These are phyloP conservation scores for Alloplasta piceator DNA, from an alignment of 2,888 invertebrate genomes.

Conservation along the genomic window DNA sequence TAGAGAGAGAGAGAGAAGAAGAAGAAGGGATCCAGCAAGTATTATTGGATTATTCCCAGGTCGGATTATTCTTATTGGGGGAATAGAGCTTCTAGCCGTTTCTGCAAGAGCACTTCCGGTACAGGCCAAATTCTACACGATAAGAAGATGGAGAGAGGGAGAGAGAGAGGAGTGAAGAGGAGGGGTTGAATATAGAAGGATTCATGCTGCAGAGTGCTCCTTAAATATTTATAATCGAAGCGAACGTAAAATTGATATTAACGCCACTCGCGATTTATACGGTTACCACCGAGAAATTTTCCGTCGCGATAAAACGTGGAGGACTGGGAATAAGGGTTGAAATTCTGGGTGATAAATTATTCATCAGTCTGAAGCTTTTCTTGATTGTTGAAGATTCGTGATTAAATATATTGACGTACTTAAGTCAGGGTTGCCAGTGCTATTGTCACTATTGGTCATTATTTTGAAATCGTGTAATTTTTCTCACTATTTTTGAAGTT, in stretches of 20 bases:
- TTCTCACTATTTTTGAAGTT: too few relatives aligned
- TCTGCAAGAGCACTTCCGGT: conserved; percentile 58
- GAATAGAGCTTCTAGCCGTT: conserved; percentile 55
- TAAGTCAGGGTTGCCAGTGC: too few relatives aligned
- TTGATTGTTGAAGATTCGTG: too few relatives aligned
- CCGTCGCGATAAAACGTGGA: background rate
- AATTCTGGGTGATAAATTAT: conserved; percentile 2
- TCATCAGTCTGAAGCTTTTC: too few relatives aligned
- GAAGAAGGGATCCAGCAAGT: conserved; percentile 56
- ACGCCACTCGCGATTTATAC: background rate
- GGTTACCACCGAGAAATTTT: conserved; percentile 4
- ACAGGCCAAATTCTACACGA: conserved; percentile 12
- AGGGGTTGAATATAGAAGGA: conserved; percentile 44
- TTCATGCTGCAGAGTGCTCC: conserved; percentile 47
- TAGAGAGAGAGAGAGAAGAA: too few relatives aligned
- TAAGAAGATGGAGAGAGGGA: conserved; percentile 21
- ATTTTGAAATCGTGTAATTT: too few relatives aligned
- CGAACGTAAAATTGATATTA: conserved; percentile 34
- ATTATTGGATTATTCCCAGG: conserved; percentile 66
- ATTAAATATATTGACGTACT: too few relatives aligned
- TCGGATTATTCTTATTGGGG: conserved; percentile 65
- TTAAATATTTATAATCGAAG: conserved; percentile 61
- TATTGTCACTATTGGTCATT: too few relatives aligned
- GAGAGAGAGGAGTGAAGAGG: background rate
- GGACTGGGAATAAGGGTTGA: background rate